Evolutionary conservation across 2,797 vertebrate species (phyloP).

Genomic region (Pipistrellus kuhlii): DNA sequence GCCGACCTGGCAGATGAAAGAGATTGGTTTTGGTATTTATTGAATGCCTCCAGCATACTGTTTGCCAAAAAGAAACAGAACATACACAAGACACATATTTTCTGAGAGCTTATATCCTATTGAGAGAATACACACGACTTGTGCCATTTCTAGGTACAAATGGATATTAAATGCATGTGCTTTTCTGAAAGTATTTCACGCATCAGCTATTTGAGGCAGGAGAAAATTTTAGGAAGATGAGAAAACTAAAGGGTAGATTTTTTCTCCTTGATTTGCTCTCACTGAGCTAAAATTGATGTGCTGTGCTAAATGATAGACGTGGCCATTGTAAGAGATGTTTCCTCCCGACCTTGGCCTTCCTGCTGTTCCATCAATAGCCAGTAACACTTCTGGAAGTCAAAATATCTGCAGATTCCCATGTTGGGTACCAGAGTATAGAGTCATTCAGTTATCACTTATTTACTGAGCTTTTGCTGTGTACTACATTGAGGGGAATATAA

Average conservation of each 20-base stretch:
- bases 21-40: constrained; percentile 57
- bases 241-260: constrained; percentile 39
- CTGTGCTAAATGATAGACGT: not conserved
- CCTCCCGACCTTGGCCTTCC: not conserved
- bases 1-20: not conserved
- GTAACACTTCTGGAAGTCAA: not conserved
- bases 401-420: not conserved
- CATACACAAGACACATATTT: not conserved
- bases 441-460: not conserved
- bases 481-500: not conserved
- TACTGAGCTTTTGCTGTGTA: not conserved
- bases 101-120: not conserved
- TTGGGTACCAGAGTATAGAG: not conserved
- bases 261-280: constrained; percentile 56
- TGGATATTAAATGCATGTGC: constrained; percentile 34
- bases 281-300: not conserved
- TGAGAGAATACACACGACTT: constrained; percentile 32
- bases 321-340: not conserved
- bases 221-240: constrained; percentile 45
- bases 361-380: not conserved
- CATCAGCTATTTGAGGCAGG: not conserved
- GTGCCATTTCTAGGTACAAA: constrained; percentile 49
- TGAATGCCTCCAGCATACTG: constrained; percentile 44
- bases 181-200: not conserved
- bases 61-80: constrained; percentile 50